phyloP scores from a whole-genome alignment of 2,888 invertebrate species.

The Tinea pellionella region DNA sequence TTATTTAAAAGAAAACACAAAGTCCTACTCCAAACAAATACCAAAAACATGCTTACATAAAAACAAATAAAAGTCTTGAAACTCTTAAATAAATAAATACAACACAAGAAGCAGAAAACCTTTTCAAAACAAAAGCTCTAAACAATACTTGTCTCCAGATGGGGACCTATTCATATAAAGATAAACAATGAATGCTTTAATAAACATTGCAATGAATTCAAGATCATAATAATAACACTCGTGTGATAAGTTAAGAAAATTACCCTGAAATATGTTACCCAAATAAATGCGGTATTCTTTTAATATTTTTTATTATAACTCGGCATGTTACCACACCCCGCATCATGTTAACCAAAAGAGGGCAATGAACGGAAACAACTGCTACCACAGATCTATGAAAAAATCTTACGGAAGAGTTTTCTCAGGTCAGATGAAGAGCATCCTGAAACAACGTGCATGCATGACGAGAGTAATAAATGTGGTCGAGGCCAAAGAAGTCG shows the following conservation, averaged over 20 bases:
- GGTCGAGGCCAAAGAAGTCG: too few relatives aligned
- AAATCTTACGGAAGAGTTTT: too few relatives aligned
- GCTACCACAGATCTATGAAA: too few relatives aligned
- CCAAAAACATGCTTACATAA: background rate
- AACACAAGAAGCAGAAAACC: background rate
- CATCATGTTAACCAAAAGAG: too few relatives aligned
- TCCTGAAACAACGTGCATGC: too few relatives aligned
- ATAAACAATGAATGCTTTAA: background rate
- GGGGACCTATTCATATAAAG: background rate
- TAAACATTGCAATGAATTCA: too few relatives aligned
- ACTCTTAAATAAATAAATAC: background rate
- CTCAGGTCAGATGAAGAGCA: too few relatives aligned
- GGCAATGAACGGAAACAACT: too few relatives aligned
- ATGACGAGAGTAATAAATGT: too few relatives aligned
- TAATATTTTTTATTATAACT: too few relatives aligned
- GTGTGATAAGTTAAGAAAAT: slow-evolving; percentile 7
- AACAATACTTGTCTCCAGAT: background rate
- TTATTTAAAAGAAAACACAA: too few relatives aligned
- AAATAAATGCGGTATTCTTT: background rate
- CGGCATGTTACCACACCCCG: too few relatives aligned
- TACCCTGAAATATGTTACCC: slow-evolving; percentile 11
- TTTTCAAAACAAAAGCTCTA: background rate
- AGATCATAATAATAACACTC: background rate
- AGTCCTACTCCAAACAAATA: background rate
- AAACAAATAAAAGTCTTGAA: background rate